phyloP scores from a whole-genome alignment of 2,888 invertebrate species.

The Tenthredo mesomela region DNA sequence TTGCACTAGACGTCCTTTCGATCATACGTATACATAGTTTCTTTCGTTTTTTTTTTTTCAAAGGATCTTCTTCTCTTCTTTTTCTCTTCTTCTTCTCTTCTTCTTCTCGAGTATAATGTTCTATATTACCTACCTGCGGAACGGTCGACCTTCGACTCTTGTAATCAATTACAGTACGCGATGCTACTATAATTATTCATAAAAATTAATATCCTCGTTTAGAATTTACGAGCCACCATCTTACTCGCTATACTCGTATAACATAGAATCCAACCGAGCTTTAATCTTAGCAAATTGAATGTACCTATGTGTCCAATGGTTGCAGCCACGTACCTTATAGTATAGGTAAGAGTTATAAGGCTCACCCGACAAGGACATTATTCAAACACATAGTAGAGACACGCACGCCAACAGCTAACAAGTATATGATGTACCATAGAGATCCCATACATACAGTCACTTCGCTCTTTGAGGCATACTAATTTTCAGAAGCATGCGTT shows the following conservation, averaged over 20 bases:
- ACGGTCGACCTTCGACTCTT: conserved; percentile 7
- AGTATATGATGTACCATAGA: conserved; percentile 44
- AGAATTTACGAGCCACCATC: conserved; percentile 19
- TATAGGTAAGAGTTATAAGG: conserved; percentile 15
- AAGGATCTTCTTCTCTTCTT: not conserved
- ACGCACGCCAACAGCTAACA: conserved; percentile 24
- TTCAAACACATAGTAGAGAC: conserved; percentile 34
- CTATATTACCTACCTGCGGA: not conserved
- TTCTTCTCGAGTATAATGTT: not conserved
- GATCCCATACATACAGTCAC: conserved; percentile 3
- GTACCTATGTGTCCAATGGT: conserved; percentile 2
- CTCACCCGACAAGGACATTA: conserved; percentile 34
- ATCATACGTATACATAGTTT: not conserved
- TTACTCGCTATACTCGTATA: not conserved
- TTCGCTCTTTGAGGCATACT: conserved; percentile 41
- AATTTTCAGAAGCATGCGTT: conserved; percentile 48
- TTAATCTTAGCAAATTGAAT: conserved; percentile 39
- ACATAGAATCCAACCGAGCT: conserved; percentile 6
- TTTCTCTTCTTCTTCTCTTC: not conserved
- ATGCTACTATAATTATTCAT: not conserved
- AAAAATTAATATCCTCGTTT: conserved; percentile 17
- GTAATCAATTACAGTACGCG: conserved; percentile 2
- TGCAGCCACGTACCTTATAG: not conserved
- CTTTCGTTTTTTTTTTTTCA: not conserved
- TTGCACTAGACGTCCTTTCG: not conserved